Evolutionary conservation across 2,797 vertebrate genomes (phyloP), one percentile per base, ranked within the genome.

Genomic region (Pseudocheirus occidentalis): DNA sequence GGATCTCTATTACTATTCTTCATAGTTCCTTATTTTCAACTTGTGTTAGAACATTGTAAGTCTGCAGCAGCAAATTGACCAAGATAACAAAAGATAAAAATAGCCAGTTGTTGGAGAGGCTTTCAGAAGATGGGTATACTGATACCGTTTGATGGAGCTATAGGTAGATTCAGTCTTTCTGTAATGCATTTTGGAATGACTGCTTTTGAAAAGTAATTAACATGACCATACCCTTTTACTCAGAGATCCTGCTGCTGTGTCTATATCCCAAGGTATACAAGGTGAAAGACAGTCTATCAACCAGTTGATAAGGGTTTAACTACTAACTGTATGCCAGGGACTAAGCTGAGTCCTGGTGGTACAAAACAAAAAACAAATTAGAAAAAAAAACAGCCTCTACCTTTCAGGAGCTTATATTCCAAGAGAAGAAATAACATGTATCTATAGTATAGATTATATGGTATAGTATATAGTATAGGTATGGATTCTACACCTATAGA

Each of bases 1-100:
- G 54, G 87, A 95, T 96, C 95, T 91, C 90, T 90, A 94, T 94
- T 94, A 90, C 94, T 66, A 55, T 29, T 31, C 73, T 91, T 95
- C 93, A 96, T 95, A 1, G 6, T 95, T 95, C 97, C 91, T 95
- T 95, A 95, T 96, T 98, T 97, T 92, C 94, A 97, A 94, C 97
- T 96, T 97, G 66, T 96, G 90, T 96, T 96, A 95, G 92, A 97
- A 97, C 95, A 94, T 95, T 97, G 93, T 92, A 55, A 95, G 94
- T 96, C 4, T 73, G 14, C 62, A 73, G 16, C 14, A 66, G 34
- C 14, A 73, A 40, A n/a, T 73, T 73, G 34, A 6, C 34, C 34
- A 40, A 6, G 31, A 62, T 73, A 40, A 73, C 62, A 73, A 73
- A 40, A 73, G 34, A 73, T 73, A 34, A 16, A 73, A 73, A 40